A percentile compares a stretch with the other conserved stretches of the same genome.
Evolutionary conservation across 2,888 invertebrate genomes (phyloP).

Genomic region (Julus scandinavius): DNA sequence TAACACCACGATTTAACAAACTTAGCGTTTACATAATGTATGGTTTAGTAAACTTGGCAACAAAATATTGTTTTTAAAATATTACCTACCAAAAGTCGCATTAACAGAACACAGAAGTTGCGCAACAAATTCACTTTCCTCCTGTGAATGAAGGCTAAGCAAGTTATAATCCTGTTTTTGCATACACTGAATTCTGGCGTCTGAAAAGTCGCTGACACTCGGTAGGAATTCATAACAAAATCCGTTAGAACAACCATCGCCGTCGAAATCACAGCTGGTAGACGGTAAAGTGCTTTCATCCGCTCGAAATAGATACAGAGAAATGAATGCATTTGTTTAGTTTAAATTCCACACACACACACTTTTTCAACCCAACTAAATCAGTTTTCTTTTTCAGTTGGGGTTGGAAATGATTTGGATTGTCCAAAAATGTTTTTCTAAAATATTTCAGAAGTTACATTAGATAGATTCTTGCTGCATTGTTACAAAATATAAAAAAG

Average conservation of each 20-base stretch:
- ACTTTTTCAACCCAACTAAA: no score
- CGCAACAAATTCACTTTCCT: conserved; percentile 11
- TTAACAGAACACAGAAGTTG: conserved; percentile 9
- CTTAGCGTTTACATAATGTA: background rate
- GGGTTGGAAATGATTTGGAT: background rate
- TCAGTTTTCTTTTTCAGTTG: no score
- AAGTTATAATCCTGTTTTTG: background rate
- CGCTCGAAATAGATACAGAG: background rate
- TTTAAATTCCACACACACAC: no score
- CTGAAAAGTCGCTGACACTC: background rate
- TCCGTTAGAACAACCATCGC: background rate
- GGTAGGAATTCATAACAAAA: conserved; percentile 47
- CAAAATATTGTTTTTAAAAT: background rate
- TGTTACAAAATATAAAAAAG: no score
- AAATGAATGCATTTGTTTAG: background rate
- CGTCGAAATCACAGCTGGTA: background rate
- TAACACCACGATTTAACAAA: no score
- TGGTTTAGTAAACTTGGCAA: background rate
- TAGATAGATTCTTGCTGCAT: no score
- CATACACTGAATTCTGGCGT: background rate
- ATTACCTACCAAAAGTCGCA: conserved; percentile 11
- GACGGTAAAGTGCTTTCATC: background rate
- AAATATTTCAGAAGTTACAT: no score
- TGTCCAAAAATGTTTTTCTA: no score
- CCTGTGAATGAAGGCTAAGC: conserved; percentile 41